phyloP scores from a whole-genome alignment of 1,140 invertebrate species.

The Notospermus geniculatus region DNA sequence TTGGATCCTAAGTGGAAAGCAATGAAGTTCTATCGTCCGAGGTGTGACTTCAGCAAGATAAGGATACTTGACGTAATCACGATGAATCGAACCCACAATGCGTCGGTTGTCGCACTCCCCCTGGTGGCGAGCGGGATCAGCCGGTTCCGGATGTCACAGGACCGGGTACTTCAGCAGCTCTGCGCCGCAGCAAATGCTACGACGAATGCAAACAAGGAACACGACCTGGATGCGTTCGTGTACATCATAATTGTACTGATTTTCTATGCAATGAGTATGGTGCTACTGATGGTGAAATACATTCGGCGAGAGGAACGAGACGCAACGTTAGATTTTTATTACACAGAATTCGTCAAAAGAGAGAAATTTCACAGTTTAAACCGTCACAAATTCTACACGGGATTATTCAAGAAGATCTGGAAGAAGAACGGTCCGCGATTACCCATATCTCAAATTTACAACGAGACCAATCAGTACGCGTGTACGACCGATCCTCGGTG shows the following conservation, averaged over 20 bases:
- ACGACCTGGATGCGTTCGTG: conserved; percentile 34
- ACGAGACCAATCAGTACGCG: too few relatives aligned
- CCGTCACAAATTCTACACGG: conserved; percentile 7
- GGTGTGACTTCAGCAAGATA: too few relatives aligned
- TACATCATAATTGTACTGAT: conserved; percentile 47
- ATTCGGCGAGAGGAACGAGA: conserved; percentile 39
- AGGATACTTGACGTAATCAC: too few relatives aligned
- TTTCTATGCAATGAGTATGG: conserved; percentile 44
- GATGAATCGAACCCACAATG: too few relatives aligned
- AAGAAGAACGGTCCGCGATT: too few relatives aligned
- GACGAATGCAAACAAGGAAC: background rate
- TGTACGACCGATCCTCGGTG: too few relatives aligned
- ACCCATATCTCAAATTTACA: too few relatives aligned
- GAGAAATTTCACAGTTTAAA: conserved; percentile 25
- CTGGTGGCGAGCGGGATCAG: background rate
- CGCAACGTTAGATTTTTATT: conserved; percentile 34
- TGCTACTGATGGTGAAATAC: conserved; percentile 44
- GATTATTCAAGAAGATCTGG: background rate
- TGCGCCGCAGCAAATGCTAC: background rate
- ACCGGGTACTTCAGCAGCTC: background rate
- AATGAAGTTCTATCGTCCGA: too few relatives aligned
- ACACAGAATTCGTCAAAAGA: conserved; percentile 39
- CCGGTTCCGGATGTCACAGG: background rate
- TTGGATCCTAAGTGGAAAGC: too few relatives aligned
- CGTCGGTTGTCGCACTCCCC: too few relatives aligned